Evolutionary conservation across 2,797 vertebrate species (phyloP), one percentile per base, ranked within the genome.

Genomic region (Danio jaintianensis): DNA sequence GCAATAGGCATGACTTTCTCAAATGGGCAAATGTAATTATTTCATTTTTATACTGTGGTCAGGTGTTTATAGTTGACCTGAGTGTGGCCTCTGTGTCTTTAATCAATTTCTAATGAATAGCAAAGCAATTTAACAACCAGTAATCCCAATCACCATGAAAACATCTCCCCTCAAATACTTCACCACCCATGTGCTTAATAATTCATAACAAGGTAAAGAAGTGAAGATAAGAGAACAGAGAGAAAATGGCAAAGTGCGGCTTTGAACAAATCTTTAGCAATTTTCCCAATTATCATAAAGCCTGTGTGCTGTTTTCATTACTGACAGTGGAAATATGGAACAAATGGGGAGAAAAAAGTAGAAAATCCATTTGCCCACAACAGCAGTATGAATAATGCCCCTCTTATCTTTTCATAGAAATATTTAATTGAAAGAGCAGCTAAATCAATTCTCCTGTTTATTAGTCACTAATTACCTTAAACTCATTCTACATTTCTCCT

Each of bases 401-500:
- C 61, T 53, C 52, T 73, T 74, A 66, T 82, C 69, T 45, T 89
- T 90, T 90, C 86, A 86, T 87, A 90, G 89, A 91, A 79, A 82
- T 82, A 79, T 87, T 89, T 89, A 91, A 91, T 92, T 91, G 89
- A 87, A 84, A 73, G 82, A 88, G 87, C 84, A 29, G 84, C 85
- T 76, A 69, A 86, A 88, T 82, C 68, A 68, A 87, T 91, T 90
- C 82, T 90, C 72, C 81, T 59, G 77, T 82, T 86, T 87, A 92
- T 92, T 91, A 91, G 86, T 88, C 89, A 85, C 92, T 92, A 92
- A 93, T 93, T 91, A 90, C 84, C 70, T 81, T 86, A 88, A 90
- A 89, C 66, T 40, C 86, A 86, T 87, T 85, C 82, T 88, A 87
- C 83, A 89, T 56, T 64, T 72, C 40, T 56, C 62, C 69, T 36